phyloP scores from a whole-genome alignment of 2,797 vertebrate species.

The Schizopygopsis pylzovi region DNA sequence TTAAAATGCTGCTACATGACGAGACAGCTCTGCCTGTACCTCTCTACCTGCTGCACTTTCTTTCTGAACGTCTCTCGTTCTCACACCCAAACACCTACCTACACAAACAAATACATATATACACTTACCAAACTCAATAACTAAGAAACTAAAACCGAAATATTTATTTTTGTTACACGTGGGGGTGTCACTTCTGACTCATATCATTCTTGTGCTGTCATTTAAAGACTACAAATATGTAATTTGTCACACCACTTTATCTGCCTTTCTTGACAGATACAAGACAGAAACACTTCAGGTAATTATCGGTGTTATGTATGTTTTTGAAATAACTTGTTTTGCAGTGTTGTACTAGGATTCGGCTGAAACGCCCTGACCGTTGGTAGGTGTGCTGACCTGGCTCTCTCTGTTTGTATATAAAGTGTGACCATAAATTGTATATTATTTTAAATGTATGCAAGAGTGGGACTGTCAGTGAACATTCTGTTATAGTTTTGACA shows the following conservation, averaged over 20 bases:
- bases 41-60: slow-evolving; percentile 28
- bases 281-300: slow-evolving; percentile 66
- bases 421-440: neutral
- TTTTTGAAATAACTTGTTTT: slow-evolving; percentile 62
- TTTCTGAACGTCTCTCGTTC: neutral
- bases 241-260: slow-evolving; percentile 66
- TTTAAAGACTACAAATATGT: slow-evolving; percentile 65
- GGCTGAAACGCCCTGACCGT: slow-evolving; percentile 60
- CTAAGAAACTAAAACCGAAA: slow-evolving; percentile 9
- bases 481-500: neutral
- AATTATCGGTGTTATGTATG: slow-evolving; percentile 66
- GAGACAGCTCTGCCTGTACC: slow-evolving; percentile 67
- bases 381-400: slow-evolving; percentile 71
- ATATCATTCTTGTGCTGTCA: slow-evolving; percentile 57
- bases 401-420: slow-evolving; percentile 57
- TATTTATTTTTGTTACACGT: slow-evolving; percentile 17
- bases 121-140: neutral
- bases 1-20: slow-evolving; percentile 70
- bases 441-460: neutral
- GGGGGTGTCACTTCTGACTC: slow-evolving; percentile 60
- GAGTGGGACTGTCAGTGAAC: neutral
- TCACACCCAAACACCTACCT: slow-evolving; percentile 20
- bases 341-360: slow-evolving; percentile 33
- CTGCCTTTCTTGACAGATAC: slow-evolving; percentile 62
- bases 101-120: slow-evolving; percentile 45